Base-by-base conservation (phyloP, 2,113 vertebrate genomes). In the Monopterus albus region DNA sequence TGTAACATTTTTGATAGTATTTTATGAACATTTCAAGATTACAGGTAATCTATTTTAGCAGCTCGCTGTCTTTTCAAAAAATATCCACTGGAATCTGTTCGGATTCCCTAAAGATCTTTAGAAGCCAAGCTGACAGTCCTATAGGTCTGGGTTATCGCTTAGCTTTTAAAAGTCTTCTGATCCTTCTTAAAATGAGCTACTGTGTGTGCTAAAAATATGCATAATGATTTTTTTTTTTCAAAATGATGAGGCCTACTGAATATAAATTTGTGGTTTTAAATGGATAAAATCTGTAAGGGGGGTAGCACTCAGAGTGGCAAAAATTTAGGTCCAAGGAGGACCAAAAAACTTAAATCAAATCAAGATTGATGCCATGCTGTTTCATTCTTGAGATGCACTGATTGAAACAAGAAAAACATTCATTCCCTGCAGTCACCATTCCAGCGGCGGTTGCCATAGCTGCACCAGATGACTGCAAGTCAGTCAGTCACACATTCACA, bases 381-480 rank as follows among this genome's bases (percentile, higher is more conserved):
- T 86, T 85, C 70, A 62, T 79, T 84, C 46, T 70, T 26, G 64
- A 90, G 87, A 87, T 90, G 90, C 88, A 84, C 83, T 77, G 79
- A 83, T 75, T 88, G 71, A 74, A 87, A 87, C 74, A 85, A 72
- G 78, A 75, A 70, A 80, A 80, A 85, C 64, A 75, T 50, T 87
- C 55, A 53, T 66, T 80, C 84, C 83, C 81, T 83, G 78, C 68
- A 71, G 86, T 81, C 75, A 65, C 67, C 69, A 36, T 74, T 72
- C 79, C 79, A 75, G 82, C 58, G 51, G 79, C 57, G 69, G 84
- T 86, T 83, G 79, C 85, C 72, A 75, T 91, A 88, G 88, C 89
- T 88, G 84, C 87, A 78, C 82, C 51, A 65, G 81, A 78, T 61
- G 78, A 81, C 87, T 65, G 78, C 83, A 63, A 79, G 71, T 77